Evolutionary conservation across 1,140 invertebrate genomes (phyloP).

Genomic region (Drosophila hydei): DNA sequence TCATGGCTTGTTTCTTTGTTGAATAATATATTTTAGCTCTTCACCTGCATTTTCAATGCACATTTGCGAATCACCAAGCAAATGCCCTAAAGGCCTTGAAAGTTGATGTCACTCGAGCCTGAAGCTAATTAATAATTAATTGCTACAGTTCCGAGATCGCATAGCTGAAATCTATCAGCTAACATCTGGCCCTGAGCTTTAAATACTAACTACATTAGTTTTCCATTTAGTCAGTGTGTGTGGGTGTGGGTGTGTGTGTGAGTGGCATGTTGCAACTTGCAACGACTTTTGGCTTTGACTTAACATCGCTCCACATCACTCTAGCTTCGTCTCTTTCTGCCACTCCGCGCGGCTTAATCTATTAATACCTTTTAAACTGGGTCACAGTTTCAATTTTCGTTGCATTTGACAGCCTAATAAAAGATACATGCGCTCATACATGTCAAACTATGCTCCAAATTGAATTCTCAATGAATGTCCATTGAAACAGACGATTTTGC

Average conservation of each 20-base stretch:
- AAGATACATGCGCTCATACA: conserved; percentile 19
- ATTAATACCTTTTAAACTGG: conserved; percentile 36
- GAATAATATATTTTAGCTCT: too few relatives aligned
- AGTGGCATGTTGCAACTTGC: conserved; percentile 2
- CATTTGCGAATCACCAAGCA: too few relatives aligned
- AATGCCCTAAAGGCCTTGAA: too few relatives aligned
- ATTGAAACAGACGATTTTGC: not conserved
- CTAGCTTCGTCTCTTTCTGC: not conserved
- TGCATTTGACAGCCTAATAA: conserved; percentile 37
- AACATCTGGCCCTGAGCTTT: conserved; percentile 9
- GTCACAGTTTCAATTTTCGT: conserved; percentile 34
- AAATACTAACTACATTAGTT: not conserved
- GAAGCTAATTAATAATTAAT: too few relatives aligned
- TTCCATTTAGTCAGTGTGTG: not conserved
- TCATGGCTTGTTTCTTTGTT: too few relatives aligned
- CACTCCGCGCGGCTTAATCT: conserved; percentile 9
- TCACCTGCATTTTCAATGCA: too few relatives aligned
- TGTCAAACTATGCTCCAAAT: not conserved
- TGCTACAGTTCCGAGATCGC: too few relatives aligned
- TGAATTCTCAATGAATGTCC: conserved; percentile 5
- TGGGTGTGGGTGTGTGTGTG: not conserved
- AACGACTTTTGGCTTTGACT: conserved; percentile 2
- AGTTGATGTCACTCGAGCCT: too few relatives aligned
- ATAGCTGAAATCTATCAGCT: too few relatives aligned
- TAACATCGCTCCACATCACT: not conserved